Conservation (phyloP, 2,113 vertebrate genomes). For the Casuarius casuarius region DNA sequence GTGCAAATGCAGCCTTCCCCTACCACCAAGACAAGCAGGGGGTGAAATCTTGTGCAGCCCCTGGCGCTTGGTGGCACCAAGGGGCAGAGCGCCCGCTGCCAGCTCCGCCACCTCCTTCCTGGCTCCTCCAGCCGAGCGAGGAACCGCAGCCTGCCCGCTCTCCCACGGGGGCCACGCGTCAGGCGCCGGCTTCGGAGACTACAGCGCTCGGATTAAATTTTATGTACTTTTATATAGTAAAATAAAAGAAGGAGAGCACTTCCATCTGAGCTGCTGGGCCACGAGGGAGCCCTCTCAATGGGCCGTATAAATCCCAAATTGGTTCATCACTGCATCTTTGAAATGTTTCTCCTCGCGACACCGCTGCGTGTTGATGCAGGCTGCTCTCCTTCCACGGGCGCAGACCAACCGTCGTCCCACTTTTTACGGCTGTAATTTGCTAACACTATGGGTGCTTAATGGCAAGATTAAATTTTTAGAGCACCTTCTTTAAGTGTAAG, state of each 20-base stretch:
- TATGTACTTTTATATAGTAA: conserved; percentile 17
- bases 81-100: not conserved
- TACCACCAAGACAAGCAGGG: not conserved
- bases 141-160: conserved; percentile 30
- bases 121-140: conserved; percentile 9
- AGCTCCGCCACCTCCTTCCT: conserved; percentile 33
- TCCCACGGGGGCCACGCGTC: conserved; percentile 51
- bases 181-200: conserved; percentile 45
- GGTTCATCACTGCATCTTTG: not conserved
- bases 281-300: not conserved
- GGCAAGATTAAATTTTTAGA: conserved; percentile 9
- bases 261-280: not conserved
- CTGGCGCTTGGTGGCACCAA: not conserved
- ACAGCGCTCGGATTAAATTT: conserved; percentile 39
- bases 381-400: not conserved
- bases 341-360: not conserved
- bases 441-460: not conserved
- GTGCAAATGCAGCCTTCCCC: not conserved
- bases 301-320: not conserved
- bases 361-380: fast-evolving
- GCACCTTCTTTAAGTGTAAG: conserved; percentile 23
- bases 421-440: not conserved
- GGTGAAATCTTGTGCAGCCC: conserved; percentile 14
- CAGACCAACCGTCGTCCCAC: not conserved
- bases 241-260: conserved; percentile 29